Base-by-base conservation (phyloP, 2,113 vertebrate genomes). In the Narcine bancroftii region DNA sequence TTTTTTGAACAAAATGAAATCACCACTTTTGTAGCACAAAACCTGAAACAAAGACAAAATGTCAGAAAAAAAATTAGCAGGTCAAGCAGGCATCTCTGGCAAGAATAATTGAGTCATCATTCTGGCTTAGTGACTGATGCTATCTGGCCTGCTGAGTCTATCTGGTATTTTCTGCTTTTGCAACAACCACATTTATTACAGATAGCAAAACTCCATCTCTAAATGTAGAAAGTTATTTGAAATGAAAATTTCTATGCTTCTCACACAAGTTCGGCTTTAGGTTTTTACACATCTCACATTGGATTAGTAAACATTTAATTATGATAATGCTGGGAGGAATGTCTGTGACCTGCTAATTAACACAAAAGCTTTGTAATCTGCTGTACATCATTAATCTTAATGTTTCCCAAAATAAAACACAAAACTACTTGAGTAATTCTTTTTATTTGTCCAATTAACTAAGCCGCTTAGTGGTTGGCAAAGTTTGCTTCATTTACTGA, bases 361-460 rank as follows among this genome's bases (percentile, higher is more conserved):
- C 87, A 69, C 63, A 91, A 42, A 91, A 65, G 29, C 89, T 69
- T 91, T 91, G 89, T 91, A 71, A 91, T 42, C 42, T 71, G 21
- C 63, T 91, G 63, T 91, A 69, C 21, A 91, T 19, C 13, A 69
- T 65, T 66, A 42, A 42, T 17, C 60, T 26, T 89, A 36, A 91
- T 91, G n/a, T 69, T 91, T 71, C 65, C 65, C 65, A 15, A 91
- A 91, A 91, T 91, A 91, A 91, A 91, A 47, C 89, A 91, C 63
- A 69, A 69, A 91, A 66, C 4, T 69, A 91, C 63, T 9, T 47
- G 63, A 71, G 39, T 69, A 91, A 69, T 91, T 91, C 63, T 91
- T 89, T 91, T 91, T 91, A 91, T 91, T 91, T 69, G 65, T 26
- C 42, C 63, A 91, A 6, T 91, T 39, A 91, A 45, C 9, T 36